These are phyloP conservation scores for Tachysurus vachellii DNA, from an alignment of 2,113 vertebrate genomes.

Conservation along the genomic window DNA sequence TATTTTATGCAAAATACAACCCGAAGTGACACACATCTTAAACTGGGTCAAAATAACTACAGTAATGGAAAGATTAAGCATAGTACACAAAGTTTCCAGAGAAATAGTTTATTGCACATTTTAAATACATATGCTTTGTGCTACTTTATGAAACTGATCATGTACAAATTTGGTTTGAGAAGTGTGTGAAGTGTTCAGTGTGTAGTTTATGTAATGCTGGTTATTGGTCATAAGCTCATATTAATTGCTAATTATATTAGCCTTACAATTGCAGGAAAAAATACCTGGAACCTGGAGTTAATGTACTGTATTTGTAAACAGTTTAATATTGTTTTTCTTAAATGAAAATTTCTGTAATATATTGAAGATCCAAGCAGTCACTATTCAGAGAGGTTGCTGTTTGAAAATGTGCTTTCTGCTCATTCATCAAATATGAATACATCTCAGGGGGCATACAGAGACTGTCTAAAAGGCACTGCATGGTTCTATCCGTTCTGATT, in stretches of 20 bases:
- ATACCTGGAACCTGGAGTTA: not conserved
- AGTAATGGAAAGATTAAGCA: not conserved
- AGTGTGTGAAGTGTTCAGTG: not conserved
- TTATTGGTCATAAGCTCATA: not conserved
- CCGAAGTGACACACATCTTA: not conserved
- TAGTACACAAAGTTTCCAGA: not conserved
- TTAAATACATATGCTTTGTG: not conserved
- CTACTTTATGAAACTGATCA: not conserved
- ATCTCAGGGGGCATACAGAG: constrained; percentile 11
- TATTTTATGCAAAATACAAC: not conserved
- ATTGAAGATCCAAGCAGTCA: not conserved
- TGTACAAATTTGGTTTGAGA: not conserved
- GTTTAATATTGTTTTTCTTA: not conserved
- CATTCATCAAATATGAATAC: constrained; percentile 12
- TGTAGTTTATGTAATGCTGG: not conserved
- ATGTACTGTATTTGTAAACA: not conserved
- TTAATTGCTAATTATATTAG: not conserved
- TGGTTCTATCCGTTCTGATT: constrained; percentile 18
- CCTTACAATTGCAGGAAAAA: not conserved
- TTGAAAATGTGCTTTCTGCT: constrained; percentile 11
- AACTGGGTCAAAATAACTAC: not conserved
- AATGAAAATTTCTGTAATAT: not conserved
- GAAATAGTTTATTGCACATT: not conserved
- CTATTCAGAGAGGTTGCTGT: not conserved
- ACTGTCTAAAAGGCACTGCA: constrained; percentile 14